phyloP scores from a whole-genome alignment of 2,113 vertebrate genomes.

The Syngnathus scovelli region DNA sequence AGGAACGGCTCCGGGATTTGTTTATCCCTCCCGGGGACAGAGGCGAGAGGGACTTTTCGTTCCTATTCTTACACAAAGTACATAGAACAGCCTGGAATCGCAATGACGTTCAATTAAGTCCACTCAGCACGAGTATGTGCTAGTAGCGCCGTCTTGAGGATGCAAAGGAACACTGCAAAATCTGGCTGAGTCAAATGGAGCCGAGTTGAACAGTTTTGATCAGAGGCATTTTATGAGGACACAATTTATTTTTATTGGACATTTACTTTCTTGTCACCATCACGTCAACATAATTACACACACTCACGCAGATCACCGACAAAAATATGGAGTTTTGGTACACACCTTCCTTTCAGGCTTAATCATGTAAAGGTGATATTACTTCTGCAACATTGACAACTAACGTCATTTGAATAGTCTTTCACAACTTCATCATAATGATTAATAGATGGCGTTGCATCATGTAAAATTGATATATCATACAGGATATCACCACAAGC shows the following conservation, averaged over 20 bases:
- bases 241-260: conserved; percentile 53
- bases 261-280: conserved; percentile 55
- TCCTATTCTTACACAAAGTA: too few species aligned
- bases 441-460: not conserved
- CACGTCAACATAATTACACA: conserved; percentile 58
- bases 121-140: not conserved
- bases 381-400: not conserved
- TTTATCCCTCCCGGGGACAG: too few species aligned
- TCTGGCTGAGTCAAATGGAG: not conserved
- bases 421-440: not conserved
- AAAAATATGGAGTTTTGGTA: conserved; percentile 35
- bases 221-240: conserved; percentile 59
- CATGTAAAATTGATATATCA: not conserved
- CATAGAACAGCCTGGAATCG: too few species aligned
- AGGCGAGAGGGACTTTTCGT: too few species aligned
- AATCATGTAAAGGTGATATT: too few species aligned
- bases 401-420: not conserved
- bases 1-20: too few species aligned
- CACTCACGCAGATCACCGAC: conserved; percentile 16
- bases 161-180: not conserved
- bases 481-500: not conserved
- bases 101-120: not conserved
- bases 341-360: conserved; percentile 17
- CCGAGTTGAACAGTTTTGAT: conserved; percentile 56
- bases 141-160: not conserved